A percentile compares a stretch with the other conserved stretches of the same genome.
Conservation (phyloP, 2,888 invertebrate genomes). For the Oligia latruncula region DNA sequence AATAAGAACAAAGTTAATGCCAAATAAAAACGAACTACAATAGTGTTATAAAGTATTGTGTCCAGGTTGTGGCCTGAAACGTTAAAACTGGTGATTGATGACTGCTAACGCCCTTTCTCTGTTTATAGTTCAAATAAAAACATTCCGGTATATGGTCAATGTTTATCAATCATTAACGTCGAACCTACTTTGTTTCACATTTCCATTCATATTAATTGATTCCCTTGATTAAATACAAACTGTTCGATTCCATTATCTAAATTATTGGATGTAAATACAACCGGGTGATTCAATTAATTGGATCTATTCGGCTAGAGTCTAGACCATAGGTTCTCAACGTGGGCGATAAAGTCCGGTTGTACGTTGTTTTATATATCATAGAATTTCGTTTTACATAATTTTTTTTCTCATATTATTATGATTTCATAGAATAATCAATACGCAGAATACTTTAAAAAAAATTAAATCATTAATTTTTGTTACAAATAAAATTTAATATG, state of each 20-base stretch:
- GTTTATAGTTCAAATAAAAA: slow-evolving; percentile 41
- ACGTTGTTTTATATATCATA: too few relatives aligned
- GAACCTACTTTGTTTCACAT: slow-evolving; percentile 5
- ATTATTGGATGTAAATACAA: slow-evolving; percentile 25
- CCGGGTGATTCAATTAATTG: slow-evolving; percentile 11
- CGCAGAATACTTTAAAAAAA: too few relatives aligned
- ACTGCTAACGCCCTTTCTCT: slow-evolving; percentile 18
- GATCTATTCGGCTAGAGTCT: not conserved
- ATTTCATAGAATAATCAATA: too few relatives aligned
- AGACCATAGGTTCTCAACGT: not conserved
- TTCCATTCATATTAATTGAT: slow-evolving; percentile 25
- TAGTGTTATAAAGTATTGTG: not conserved
- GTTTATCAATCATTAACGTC: slow-evolving; percentile 37
- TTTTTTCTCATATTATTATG: too few relatives aligned
- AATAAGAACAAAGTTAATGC: slow-evolving; percentile 8
- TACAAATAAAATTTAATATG: too few relatives aligned
- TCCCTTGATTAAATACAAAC: slow-evolving; percentile 25
- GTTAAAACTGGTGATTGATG: slow-evolving; percentile 39
- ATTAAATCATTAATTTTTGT: too few relatives aligned
- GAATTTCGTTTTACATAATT: too few relatives aligned
- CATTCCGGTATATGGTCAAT: slow-evolving; percentile 4
- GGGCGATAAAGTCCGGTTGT: not conserved
- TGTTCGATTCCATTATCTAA: slow-evolving; percentile 30
- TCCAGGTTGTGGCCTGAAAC: not conserved
- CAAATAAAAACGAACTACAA: not conserved